These are phyloP conservation scores for Muscicapa comitata DNA, from an alignment of 2,797 vertebrate species.

Conservation along the genomic window DNA sequence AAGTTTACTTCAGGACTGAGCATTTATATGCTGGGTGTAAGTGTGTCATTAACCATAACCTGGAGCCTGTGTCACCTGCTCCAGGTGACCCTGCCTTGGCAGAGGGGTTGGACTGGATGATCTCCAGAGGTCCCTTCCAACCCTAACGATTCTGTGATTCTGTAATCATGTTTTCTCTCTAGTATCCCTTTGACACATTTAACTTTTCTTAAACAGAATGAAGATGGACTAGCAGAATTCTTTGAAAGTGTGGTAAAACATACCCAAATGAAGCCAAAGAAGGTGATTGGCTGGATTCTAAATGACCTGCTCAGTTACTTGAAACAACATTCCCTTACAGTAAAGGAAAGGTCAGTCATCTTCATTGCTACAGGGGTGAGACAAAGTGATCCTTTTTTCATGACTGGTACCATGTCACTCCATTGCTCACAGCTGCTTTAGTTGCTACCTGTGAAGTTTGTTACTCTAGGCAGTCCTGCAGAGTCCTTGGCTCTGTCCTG, in stretches of 20 bases:
- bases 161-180: background rate
- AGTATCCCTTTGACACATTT: background rate
- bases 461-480: background rate
- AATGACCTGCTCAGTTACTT: constrained; percentile 87
- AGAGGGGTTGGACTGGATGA: background rate
- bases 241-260: constrained; percentile 85
- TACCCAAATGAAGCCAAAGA: constrained; percentile 86
- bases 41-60: background rate
- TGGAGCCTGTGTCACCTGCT: background rate
- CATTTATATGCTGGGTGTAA: background rate
- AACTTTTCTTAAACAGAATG: constrained; percentile 79
- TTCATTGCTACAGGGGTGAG: background rate
- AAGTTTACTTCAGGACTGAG: background rate
- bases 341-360: constrained; percentile 88
- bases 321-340: constrained; percentile 80
- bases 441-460: background rate
- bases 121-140: background rate
- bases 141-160: background rate
- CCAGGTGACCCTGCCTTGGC: background rate
- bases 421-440: fast-evolving
- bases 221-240: constrained; percentile 90
- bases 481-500: background rate
- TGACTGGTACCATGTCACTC: background rate
- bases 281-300: constrained; percentile 92
- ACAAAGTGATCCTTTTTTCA: background rate